Base-by-base conservation (phyloP, 2,113 vertebrate species). In the Dascyllus trimaculatus region DNA sequence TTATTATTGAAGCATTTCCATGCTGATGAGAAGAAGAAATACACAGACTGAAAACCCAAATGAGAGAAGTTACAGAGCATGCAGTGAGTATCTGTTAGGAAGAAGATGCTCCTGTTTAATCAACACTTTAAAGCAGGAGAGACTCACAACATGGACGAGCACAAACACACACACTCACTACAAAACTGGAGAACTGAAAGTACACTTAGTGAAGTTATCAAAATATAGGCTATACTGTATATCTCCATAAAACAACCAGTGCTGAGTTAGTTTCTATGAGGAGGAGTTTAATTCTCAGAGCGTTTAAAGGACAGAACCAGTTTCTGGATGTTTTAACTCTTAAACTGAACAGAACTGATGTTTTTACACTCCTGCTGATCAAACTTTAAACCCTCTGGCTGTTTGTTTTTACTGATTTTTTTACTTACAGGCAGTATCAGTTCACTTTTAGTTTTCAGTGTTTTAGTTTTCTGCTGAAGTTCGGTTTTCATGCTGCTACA, bases 161-260 rank as follows among this genome's bases (percentile, higher is more conserved):
- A 77, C 63, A 81, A 65, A 80, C 78, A 91, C 29, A 80, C 78
- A 91, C 29, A 29, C 4, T 29, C 87, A 74, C 64, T 85, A 88
- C 78, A 88, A 88, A 91, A 85, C 67, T 45, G 57, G 49, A 80
- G 75, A 89, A 91, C 76, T 71, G 59, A 90, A 89, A 86, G 84
- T 88, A 88, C 91, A 93, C 89, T 93, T 92, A 80, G 88, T 93
- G 87, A 93, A 90, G 88, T 92, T 91, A 92, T 93, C 87, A 91
- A 95, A 93, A 94, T 89, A 93, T 82, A 94, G 78, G 75, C 75
- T 89, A 88, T 58, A 84, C 59, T 75, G 78, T 80, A 68, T 75
- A 88, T 72, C 32, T 49, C 19, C 8, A 62, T 54, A 21, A 85
- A 76, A 86, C 69, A 61, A 85, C 75, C 75, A 75, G 67, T 32